These are phyloP conservation scores for Drosophila pseudoobscura DNA, from an alignment of 1,140 invertebrate species.

Conservation along the genomic window DNA sequence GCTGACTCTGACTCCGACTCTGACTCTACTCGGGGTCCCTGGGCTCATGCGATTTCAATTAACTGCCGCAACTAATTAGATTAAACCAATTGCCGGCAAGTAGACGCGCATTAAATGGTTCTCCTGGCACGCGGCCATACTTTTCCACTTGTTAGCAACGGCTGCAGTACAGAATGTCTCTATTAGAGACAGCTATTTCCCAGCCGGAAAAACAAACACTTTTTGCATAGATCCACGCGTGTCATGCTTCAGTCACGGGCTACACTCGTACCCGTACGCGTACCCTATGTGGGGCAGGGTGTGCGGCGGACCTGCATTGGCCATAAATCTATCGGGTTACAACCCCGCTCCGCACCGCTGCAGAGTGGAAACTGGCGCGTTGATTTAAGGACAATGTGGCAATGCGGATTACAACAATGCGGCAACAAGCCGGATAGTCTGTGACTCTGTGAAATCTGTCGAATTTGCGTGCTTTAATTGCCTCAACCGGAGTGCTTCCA, in stretches of 20 bases:
- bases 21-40: background rate
- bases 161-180: slow-evolving; percentile 29
- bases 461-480: slow-evolving; percentile 65
- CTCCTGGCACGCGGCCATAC: slow-evolving; percentile 57
- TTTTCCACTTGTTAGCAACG: slow-evolving; percentile 60
- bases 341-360: slow-evolving; percentile 28
- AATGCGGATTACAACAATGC: slow-evolving; percentile 49
- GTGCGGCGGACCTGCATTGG: slow-evolving; percentile 34
- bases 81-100: slow-evolving; percentile 61
- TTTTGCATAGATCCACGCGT: slow-evolving; percentile 68
- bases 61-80: slow-evolving; percentile 74
- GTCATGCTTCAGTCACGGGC: slow-evolving; percentile 60
- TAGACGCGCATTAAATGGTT: slow-evolving; percentile 52
- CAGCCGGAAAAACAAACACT: slow-evolving; percentile 51
- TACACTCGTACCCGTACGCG: background rate
- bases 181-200: slow-evolving; percentile 32
- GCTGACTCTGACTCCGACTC: slow-evolving; percentile 8
- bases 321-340: slow-evolving; percentile 55
- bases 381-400: slow-evolving; percentile 76
- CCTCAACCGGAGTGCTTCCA: slow-evolving; percentile 20
- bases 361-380: slow-evolving; percentile 37
- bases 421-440: slow-evolving; percentile 61
- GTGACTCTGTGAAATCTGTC: slow-evolving; percentile 31
- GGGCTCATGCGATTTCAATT: slow-evolving; percentile 73
- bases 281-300: background rate